Conservation (phyloP, 2,888 invertebrate species). For the Cheilosia soror region DNA sequence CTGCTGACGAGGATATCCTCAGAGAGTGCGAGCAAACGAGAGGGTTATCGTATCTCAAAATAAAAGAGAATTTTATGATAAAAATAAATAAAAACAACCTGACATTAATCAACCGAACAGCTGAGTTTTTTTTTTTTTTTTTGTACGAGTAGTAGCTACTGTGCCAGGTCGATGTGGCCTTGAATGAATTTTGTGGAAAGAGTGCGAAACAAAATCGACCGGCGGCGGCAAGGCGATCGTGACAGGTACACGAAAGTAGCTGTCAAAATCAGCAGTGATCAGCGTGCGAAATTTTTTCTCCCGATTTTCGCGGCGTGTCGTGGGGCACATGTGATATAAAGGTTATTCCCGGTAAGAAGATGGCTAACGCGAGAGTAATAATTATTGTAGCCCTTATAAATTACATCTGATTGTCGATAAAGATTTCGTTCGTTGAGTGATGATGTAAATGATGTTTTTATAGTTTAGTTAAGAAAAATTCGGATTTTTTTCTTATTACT, state of each 20-base stretch:
- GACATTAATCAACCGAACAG: constrained; percentile 21
- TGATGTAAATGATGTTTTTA: not conserved
- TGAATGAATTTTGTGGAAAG: constrained; percentile 5
- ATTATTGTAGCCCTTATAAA: no score
- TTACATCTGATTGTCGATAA: not conserved
- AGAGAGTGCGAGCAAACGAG: constrained; percentile 12
- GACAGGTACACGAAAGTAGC: constrained; percentile 19
- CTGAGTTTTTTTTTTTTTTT: not conserved
- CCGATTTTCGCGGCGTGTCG: not conserved
- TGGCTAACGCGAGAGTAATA: no score
- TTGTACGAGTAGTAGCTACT: not conserved
- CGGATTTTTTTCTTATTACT: no score
- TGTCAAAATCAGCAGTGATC: constrained; percentile 25
- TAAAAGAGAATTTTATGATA: constrained; percentile 16
- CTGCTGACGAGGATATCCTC: not conserved
- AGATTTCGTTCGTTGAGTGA: not conserved
- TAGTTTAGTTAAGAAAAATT: no score
- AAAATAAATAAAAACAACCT: not conserved
- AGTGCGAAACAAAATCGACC: not conserved
- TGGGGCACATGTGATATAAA: not conserved
- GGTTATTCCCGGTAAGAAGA: no score
- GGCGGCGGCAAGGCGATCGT: not conserved
- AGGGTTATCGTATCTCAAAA: not conserved
- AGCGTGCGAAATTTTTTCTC: not conserved
- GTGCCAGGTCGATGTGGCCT: constrained; percentile 5